Evolutionary conservation across 2,113 vertebrate genomes (phyloP), one percentile per base, ranked within the genome.

Genomic region (Sebastes fasciatus): DNA sequence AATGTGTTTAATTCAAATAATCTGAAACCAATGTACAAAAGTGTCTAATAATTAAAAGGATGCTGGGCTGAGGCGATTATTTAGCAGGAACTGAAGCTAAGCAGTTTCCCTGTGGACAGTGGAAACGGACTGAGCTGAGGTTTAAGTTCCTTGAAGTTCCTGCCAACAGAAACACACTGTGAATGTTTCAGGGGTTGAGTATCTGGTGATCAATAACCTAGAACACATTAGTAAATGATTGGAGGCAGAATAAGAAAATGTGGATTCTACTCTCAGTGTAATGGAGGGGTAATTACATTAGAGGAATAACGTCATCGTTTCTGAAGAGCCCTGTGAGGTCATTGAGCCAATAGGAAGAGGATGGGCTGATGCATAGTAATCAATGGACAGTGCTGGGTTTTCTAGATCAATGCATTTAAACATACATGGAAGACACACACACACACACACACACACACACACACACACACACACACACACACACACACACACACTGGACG

Each of bases 281-380:
- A 89, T 90, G 87, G 83, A 88, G 70, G 75, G 23, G 68, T 79
- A 83, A 89, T 86, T 66, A 68, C 26, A 75, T 83, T 70, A 79
- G 66, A 71, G 68, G n/a, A 48, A 85, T 80, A 63, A 85, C 74
- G 49, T 91, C 86, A 84, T 13, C 1, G 23, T 23, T 55, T 74
- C 62, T 75, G 17, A 16, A 21, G 66, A 74, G 83, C 54, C 6
- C 43, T 7, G 34, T 82, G 61, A 74, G 76, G 67, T 57, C 73
- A 66, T 13, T 40, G 65, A 86, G 79, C 67, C 77, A 84, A 75
- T 82, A 73, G 68, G 42, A 81, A 34, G 54, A 68, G 12, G 34
- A 88, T 40, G 69, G 49, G 49, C 65, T 69, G 74, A 86, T 67
- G 70, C 77, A 74, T 0, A 43, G 69, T 7, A 68, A 90, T 88